Base-by-base conservation (phyloP, 2,888 invertebrate genomes). In the Xanthia icteritia region DNA sequence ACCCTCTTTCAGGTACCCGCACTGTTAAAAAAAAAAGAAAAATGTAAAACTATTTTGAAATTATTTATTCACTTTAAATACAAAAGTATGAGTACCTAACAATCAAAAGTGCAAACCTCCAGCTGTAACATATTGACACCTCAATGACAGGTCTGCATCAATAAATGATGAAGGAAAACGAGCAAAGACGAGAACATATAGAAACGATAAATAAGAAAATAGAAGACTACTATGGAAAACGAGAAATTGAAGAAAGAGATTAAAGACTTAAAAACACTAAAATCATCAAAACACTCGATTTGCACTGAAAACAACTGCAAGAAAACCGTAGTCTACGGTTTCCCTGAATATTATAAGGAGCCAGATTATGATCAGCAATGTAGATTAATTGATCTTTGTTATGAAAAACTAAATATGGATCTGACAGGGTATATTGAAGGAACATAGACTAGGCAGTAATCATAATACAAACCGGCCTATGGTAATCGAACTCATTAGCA, bases 131-230 rank as follows among this genome's bases (percentile, higher is more conserved):
- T 13, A 42, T 11, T 60, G 51, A 51, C 61, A 51, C 5, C 17
- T 77, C 68, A 81, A 77, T 79, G 60, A n/a, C 27, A 76, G 9
- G 8, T n/a, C 36, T 17, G 48, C 69, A 42, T 77, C 27, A 63
- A 65, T 63, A 48, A 23, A 51, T 48, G 54, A 15, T 31, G n/a
- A 31, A 60, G 17, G 8, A 31, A 31, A 31, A 31, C 9, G 17
- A 17, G 8, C 27, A 17, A 27, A 20, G 20, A 60, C 17, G 20
- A 20, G 31, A 31, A 20, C 31, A 31, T 20, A 61, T 20, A 20
- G 20, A 31, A 20, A 31, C 1, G 5, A 31, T 6, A 20, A 20
- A 31, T 4, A 56, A n/a, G 0, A n/a, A 11, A 11, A n/a, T 11
- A 11, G n/a, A 11, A n/a, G n/a, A n/a, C 0, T 4, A 31, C 1